Percentiles rank a stretch among this genome's conserved stretches.
phyloP scores from a whole-genome alignment of 2,888 invertebrate genomes.

The Tipula vernalis region DNA sequence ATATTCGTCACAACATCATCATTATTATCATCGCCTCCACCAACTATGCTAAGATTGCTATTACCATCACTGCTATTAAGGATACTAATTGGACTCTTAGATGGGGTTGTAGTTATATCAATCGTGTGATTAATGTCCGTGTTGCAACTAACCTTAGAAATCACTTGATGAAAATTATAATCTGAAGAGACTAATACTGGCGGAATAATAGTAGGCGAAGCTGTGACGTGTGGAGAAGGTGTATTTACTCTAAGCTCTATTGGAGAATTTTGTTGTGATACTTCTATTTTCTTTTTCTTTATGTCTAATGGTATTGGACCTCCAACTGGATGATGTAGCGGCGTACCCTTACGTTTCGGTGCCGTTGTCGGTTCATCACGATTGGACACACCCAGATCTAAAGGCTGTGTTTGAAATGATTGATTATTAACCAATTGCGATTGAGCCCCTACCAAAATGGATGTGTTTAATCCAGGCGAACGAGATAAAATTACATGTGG shows the following conservation, averaged over 20 bases:
- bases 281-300: slow-evolving; percentile 45
- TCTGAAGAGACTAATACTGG: not conserved
- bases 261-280: slow-evolving; percentile 12
- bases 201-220: slow-evolving; percentile 8
- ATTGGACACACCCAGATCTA: slow-evolving; percentile 53
- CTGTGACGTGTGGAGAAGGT: not conserved
- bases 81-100: slow-evolving; percentile 5
- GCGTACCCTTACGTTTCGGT: slow-evolving; percentile 45
- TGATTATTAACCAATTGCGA: slow-evolving; percentile 17
- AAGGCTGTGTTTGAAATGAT: slow-evolving; percentile 60
- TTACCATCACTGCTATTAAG: not conserved
- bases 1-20: slow-evolving; percentile 28
- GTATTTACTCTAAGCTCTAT: slow-evolving; percentile 14
- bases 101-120: not conserved
- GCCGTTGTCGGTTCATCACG: slow-evolving; percentile 18
- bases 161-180: not conserved
- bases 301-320: slow-evolving; percentile 44
- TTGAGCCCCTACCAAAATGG: slow-evolving; percentile 31
- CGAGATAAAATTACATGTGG: slow-evolving; percentile 18
- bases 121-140: not conserved
- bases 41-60: slow-evolving; percentile 22
- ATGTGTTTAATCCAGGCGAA: slow-evolving; percentile 27
- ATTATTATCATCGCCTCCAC: slow-evolving; percentile 27
- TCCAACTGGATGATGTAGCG: slow-evolving; percentile 36
- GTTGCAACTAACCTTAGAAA: slow-evolving; percentile 24